phyloP scores from a whole-genome alignment of 1,140 invertebrate species.

The Drosophila littoralis region DNA sequence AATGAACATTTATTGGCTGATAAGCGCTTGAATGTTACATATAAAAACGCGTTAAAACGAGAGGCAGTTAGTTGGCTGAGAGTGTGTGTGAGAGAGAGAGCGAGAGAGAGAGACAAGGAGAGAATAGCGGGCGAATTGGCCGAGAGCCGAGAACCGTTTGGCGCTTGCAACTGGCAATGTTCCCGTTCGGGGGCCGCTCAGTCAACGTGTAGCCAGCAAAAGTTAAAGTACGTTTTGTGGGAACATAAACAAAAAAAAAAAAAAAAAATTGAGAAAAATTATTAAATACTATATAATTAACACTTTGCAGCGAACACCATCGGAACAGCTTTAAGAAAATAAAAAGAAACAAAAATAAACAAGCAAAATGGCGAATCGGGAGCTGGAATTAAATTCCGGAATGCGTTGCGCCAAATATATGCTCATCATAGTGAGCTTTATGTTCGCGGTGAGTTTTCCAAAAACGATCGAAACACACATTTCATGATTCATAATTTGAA shows the following conservation, averaged over 20 bases:
- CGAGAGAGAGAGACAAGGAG: constrained; percentile 16
- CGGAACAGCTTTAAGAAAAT: constrained; percentile 5
- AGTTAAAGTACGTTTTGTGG: constrained; percentile 68
- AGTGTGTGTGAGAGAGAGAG: constrained; percentile 20
- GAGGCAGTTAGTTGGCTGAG: not conserved
- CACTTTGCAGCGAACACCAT: constrained; percentile 24
- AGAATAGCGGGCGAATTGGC: constrained; percentile 35
- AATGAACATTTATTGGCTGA: constrained; percentile 57
- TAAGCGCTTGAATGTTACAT: constrained; percentile 49
- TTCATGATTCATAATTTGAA: constrained; percentile 50
- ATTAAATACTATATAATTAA: constrained; percentile 46
- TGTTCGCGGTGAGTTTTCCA: constrained; percentile 92
- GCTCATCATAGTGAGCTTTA: constrained; percentile 91
- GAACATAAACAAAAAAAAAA: constrained; percentile 17
- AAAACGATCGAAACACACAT: not conserved
- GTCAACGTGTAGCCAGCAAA: constrained; percentile 72
- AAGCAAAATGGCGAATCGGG: constrained; percentile 70
- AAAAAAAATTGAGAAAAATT: constrained; percentile 4
- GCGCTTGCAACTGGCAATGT: constrained; percentile 58
- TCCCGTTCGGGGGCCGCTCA: constrained; percentile 57
- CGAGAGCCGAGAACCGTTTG: constrained; percentile 46
- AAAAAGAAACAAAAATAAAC: not conserved
- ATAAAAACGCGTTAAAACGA: constrained; percentile 16
- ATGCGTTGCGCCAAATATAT: constrained; percentile 94
- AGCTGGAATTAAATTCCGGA: constrained; percentile 87